Base-by-base conservation (phyloP, 2,888 invertebrate genomes). In the Teinopalpus imperialis region DNA sequence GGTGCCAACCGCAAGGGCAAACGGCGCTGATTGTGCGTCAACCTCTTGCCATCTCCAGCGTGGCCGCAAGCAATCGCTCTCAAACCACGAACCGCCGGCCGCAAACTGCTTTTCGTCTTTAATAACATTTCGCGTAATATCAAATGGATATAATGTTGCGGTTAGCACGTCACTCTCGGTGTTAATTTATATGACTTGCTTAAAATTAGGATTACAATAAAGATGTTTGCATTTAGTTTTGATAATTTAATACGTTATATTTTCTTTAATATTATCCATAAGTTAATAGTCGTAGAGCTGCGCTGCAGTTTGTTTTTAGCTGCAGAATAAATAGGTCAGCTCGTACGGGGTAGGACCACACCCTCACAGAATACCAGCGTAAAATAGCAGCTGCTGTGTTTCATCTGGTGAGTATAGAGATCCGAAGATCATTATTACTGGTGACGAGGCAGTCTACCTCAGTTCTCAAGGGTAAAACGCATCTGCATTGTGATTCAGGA, bases 41-140 rank as follows among this genome's bases (percentile, higher is more conserved):
- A 49, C 49, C 43, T 46, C 49, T 39, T 40, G 52, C 45, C 51
- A 56, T 56, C 54, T 54, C 52, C 56, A 49, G 32, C 40, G 42
- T 37, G 35, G 58, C 59, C 61, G 53, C 63, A 59, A 45, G 43
- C 52, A 52, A 56, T 53, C 54, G 57, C 40, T 44, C 47, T 45
- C 14, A 34, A 20, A 35, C 45, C 46, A 29, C 48, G 8, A 23
- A 29, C 39, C 51, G 32, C 36, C 51, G 27, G 39, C 56, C 56
- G 41, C 57, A 54, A 57, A 56, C 59, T 57, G 52, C 56, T 61
- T 57, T 51, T 48, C 48, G 18, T 27, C 43, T 47, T 52, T 48
- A 48, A 48, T 48, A 39, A 43, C 36, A 18, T 48, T 48, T 34
- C 34, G 32, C 32, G 52, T 41, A 41, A 52, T 55, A 50, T 52